These are phyloP conservation scores for Drosophila neutralis DNA, from an alignment of 2,888 invertebrate species.

Conservation along the genomic window DNA sequence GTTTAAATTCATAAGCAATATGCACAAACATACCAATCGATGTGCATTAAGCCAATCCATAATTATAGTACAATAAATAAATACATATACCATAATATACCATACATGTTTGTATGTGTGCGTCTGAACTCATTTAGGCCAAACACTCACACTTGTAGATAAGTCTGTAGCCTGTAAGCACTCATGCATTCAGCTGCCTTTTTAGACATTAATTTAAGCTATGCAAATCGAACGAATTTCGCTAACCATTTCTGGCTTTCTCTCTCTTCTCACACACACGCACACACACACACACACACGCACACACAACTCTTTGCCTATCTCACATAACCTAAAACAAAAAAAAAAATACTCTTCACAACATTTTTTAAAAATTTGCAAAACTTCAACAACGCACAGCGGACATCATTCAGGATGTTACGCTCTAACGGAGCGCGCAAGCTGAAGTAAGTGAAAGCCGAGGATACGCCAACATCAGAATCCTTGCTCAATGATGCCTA, in stretches of 20 bases:
- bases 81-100: too few species aligned
- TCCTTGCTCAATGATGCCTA: constrained; percentile 37
- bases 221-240: constrained; percentile 40
- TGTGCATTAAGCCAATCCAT: too few species aligned
- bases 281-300: too few species aligned
- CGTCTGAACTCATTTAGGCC: constrained; percentile 37
- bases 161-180: constrained; percentile 43
- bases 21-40: too few species aligned
- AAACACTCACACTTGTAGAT: not conserved
- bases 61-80: too few species aligned
- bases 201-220: constrained; percentile 40
- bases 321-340: constrained; percentile 9
- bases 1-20: too few species aligned
- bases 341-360: constrained; percentile 11
- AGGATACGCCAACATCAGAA: constrained; percentile 27
- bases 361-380: constrained; percentile 18
- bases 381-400: constrained; percentile 58
- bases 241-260: constrained; percentile 65
- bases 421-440: constrained; percentile 85
- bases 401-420: constrained; percentile 85
- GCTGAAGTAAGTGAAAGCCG: constrained; percentile 82
- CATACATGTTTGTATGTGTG: too few species aligned
- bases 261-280: constrained; percentile 49
- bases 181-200: constrained; percentile 13
- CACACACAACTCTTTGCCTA: constrained; percentile 38